Conservation (phyloP, 2,113 vertebrate species). For the Hyperopisus bebe region DNA sequence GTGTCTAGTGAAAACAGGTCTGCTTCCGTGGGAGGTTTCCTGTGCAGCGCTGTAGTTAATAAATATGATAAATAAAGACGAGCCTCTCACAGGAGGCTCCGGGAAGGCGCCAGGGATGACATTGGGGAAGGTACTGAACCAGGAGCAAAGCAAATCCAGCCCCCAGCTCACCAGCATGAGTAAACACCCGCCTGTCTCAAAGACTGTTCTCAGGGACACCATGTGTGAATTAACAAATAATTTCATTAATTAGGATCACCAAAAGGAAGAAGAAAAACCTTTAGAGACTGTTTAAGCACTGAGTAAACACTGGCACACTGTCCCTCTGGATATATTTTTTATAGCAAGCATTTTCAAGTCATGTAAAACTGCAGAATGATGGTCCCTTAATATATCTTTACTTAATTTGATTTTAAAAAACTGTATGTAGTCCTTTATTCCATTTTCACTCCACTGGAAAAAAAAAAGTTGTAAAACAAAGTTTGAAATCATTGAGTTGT, state of each 20-base stretch:
- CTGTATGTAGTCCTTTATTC: neutral
- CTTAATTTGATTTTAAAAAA: neutral
- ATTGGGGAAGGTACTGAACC: constrained; percentile 61
- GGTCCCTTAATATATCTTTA: neutral
- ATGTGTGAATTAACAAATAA: constrained; percentile 61
- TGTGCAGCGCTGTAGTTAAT: constrained; percentile 48
- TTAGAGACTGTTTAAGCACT: constrained; percentile 45
- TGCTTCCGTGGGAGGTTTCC: constrained; percentile 31
- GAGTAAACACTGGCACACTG: constrained; percentile 56
- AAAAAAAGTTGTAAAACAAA: neutral
- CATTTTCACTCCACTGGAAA: neutral
- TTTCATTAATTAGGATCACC: constrained; percentile 65
- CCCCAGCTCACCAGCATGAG: constrained; percentile 50
- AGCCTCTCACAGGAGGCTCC: constrained; percentile 50
- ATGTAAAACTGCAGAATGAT: neutral
- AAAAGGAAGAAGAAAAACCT: constrained; percentile 54
- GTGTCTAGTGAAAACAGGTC: constrained; percentile 37
- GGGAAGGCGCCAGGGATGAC: constrained; percentile 54
- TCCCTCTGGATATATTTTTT: constrained; percentile 43
- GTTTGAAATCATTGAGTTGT: neutral
- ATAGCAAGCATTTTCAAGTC: constrained; percentile 19
- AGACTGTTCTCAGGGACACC: constrained; percentile 60
- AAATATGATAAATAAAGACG: constrained; percentile 57
- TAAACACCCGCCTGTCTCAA: constrained; percentile 62
- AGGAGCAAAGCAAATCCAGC: constrained; percentile 56